A percentile compares a stretch with the other conserved stretches of the same genome.
phyloP scores from a whole-genome alignment of 2,888 invertebrate species.

The Petrolisthes cinctipes region DNA sequence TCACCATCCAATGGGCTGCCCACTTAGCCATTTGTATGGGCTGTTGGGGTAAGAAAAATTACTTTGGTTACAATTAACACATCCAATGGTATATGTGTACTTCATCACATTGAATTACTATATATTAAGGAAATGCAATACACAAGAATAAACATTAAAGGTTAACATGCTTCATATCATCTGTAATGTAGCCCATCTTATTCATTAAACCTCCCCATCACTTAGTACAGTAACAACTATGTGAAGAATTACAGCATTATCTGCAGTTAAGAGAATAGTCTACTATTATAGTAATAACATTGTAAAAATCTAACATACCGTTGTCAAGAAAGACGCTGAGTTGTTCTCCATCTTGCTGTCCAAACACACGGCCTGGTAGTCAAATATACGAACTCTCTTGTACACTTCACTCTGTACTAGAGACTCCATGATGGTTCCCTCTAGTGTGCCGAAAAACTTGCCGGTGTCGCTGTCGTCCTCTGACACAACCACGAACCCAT shows the following conservation, averaged over 20 bases:
- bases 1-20: slow-evolving; percentile 73
- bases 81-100: too few species aligned
- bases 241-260: background rate
- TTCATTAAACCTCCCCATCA: too few species aligned
- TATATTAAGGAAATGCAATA: background rate
- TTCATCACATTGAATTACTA: too few species aligned
- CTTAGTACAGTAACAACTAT: background rate
- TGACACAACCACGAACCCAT: slow-evolving; percentile 92
- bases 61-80: too few species aligned
- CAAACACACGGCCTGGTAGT: slow-evolving; percentile 90
- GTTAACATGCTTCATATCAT: too few species aligned
- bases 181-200: too few species aligned
- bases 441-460: slow-evolving; percentile 92
- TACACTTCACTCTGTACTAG: slow-evolving; percentile 91
- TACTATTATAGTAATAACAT: background rate
- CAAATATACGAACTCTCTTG: slow-evolving; percentile 86
- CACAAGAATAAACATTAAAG: too few species aligned
- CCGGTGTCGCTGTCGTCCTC: slow-evolving; percentile 89
- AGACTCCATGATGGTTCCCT: slow-evolving; percentile 92
- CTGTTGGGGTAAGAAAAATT: slow-evolving; percentile 67
- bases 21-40: slow-evolving; percentile 74
- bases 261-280: background rate
- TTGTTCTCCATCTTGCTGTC: slow-evolving; percentile 69
- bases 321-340: slow-evolving; percentile 56
- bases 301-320: slow-evolving; percentile 48